Percentiles rank a stretch among this genome's conserved stretches.
phyloP scores from a whole-genome alignment of 2,113 vertebrate genomes.

The Sula dactylatra region DNA sequence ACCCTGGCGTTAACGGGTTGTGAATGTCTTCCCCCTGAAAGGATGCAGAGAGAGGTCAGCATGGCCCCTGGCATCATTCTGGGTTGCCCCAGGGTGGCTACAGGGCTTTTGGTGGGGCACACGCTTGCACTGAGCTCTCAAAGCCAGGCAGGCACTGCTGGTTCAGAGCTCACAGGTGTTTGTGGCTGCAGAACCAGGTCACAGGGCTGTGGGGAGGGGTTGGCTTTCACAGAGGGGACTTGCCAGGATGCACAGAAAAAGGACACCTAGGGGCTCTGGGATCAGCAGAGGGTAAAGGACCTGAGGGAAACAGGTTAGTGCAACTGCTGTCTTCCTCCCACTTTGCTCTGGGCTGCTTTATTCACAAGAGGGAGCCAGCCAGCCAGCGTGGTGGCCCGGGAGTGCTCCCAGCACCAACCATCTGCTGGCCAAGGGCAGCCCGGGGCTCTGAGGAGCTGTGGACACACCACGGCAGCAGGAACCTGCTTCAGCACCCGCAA shows the following conservation, averaged over 20 bases:
- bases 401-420: background rate
- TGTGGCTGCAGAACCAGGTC: background rate
- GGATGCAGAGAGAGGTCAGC: slow-evolving; percentile 19
- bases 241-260: background rate
- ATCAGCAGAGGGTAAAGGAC: background rate
- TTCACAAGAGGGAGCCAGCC: background rate
- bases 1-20: slow-evolving; percentile 79
- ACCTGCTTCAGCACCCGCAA: background rate
- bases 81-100: too few species aligned
- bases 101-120: background rate
- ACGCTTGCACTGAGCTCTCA: rapidly evolving
- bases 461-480: rapidly evolving
- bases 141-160: background rate
- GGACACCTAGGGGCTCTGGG: background rate
- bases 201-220: rapidly evolving
- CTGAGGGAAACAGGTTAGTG: rapidly evolving
- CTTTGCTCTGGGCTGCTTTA: background rate
- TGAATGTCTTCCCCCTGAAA: slow-evolving; percentile 93
- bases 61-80: rapidly evolving
- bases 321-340: background rate
- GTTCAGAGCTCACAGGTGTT: background rate
- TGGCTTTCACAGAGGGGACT: background rate
- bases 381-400: rapidly evolving
- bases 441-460: background rate
- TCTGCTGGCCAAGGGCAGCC: background rate